Evolutionary conservation across 2,113 vertebrate species (phyloP), one percentile per base, ranked within the genome.

Genomic region (Lampris incognitus): DNA sequence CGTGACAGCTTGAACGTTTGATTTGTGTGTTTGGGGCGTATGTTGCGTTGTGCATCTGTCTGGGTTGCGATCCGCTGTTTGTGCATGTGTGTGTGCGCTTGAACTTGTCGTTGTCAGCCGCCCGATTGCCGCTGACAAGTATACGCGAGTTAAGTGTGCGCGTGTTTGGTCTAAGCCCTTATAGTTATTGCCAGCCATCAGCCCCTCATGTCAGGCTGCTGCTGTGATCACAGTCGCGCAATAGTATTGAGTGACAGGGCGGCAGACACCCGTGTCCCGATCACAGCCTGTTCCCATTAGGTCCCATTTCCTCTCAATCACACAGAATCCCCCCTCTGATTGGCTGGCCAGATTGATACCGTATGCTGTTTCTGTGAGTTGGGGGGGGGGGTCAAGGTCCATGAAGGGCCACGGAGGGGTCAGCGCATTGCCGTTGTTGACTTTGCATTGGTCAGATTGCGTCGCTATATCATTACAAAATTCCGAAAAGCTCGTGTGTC

Each of bases 221-320:
- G 72, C 80, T 64, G 72, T 78, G 78, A 89, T 88, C 87, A 84
- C 70, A 69, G 84, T 81, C 84, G 66, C 87, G 60, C 63, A 61
- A 56, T 13, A 5, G 79, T 82, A 80, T 86, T 83, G 82, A 83
- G 88, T 89, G 86, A 82, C 87, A 77, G 9, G 13, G 66, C 65
- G 60, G 83, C 80, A 83, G 66, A 78, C 84, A 78, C 42, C 6
- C 79, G 81, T 68, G 82, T 85, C 75, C 66, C 66, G 66, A 74
- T 84, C 88, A 87, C 93, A 93, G 87, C 88, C 90, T 89, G 92
- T 82, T 92, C 78, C 82, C 83, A 93, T 94, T 93, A 93, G 70
- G 24, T 39, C 77, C 82, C 83, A 87, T 93, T 94, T 94, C 94
- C 92, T 83, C 76, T 86, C 85, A 85, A 86, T 93, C 90, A 89